These are phyloP conservation scores for Tortricodes alternella DNA, from an alignment of 2,888 invertebrate genomes.

Conservation along the genomic window DNA sequence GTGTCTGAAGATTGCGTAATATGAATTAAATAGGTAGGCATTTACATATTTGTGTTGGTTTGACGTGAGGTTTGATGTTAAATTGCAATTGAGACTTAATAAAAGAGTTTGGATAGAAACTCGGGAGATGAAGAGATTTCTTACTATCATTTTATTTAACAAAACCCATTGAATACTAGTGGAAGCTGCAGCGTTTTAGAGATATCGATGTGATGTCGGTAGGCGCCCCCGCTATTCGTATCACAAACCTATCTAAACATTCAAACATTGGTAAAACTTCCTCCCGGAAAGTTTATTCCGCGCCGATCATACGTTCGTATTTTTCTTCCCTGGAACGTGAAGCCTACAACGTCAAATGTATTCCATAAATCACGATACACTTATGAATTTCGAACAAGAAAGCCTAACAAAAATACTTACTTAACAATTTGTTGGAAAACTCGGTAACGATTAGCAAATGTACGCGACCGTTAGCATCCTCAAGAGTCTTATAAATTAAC, in stretches of 20 bases:
- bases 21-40: no score
- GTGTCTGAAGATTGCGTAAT: background rate
- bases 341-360: constrained; percentile 62
- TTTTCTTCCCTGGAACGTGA: constrained; percentile 60
- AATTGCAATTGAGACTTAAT: no score
- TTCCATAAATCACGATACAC: constrained; percentile 72
- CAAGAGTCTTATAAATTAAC: constrained; percentile 57
- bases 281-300: constrained; percentile 49
- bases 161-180: background rate
- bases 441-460: constrained; percentile 62
- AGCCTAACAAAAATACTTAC: constrained; percentile 70
- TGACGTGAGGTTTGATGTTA: no score
- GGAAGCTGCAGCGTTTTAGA: background rate
- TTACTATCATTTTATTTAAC: background rate
- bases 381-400: constrained; percentile 60
- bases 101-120: no score
- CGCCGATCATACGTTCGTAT: constrained; percentile 64
- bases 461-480: constrained; percentile 49
- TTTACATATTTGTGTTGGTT: no score
- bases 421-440: constrained; percentile 52
- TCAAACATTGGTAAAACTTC: constrained; percentile 48
- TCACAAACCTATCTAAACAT: constrained; percentile 61
- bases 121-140: background rate
- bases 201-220: background rate
- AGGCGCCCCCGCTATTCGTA: constrained; percentile 38